Evolutionary conservation across 2,797 vertebrate genomes (phyloP).

Genomic region (Fratercula arctica): DNA sequence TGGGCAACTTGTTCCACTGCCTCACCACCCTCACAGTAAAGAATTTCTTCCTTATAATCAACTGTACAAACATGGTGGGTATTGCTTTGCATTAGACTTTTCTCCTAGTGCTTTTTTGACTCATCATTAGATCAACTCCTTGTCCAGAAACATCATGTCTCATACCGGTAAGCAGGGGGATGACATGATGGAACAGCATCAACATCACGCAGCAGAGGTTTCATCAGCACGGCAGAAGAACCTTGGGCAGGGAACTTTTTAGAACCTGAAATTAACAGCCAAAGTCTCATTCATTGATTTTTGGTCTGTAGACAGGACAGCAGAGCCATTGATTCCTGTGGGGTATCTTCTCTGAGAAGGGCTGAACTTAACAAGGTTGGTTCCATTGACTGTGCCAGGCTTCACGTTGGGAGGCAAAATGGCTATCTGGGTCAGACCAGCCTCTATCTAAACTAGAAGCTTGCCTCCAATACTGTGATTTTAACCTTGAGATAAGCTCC

Average conservation of each 20-base stretch:
- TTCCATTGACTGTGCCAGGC: background rate
- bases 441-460: background rate
- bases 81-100: background rate
- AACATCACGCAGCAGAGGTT: background rate
- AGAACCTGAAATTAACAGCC: background rate
- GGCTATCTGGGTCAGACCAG: background rate
- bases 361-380: background rate
- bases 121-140: background rate
- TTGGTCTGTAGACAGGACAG: background rate
- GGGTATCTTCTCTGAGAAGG: background rate
- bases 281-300: background rate
- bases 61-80: background rate
- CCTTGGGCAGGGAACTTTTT: background rate
- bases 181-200: background rate
- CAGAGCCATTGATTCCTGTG: background rate
- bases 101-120: background rate
- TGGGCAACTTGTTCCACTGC: no score
- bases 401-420: fast-evolving
- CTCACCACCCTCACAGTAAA: no score
- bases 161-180: background rate
- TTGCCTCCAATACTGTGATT: background rate
- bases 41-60: background rate
- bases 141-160: background rate
- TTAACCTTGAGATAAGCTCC: background rate
- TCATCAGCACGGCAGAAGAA: background rate